Evolutionary conservation across 2,113 vertebrate genomes (phyloP).

Genomic region (Heteronetta atricapilla): DNA sequence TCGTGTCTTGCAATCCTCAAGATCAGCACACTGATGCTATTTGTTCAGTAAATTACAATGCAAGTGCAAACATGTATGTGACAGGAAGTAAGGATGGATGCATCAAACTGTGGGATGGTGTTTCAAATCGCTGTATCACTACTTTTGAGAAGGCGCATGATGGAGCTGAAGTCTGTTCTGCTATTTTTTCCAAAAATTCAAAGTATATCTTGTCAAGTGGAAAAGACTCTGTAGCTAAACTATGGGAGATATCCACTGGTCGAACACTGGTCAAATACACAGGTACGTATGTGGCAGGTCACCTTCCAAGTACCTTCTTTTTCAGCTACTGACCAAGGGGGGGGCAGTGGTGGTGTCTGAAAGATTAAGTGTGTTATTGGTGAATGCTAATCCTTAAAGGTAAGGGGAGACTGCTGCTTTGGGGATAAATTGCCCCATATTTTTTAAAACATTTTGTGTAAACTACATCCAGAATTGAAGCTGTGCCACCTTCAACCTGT

Average conservation of each 20-base stretch:
- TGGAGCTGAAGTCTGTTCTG: constrained; percentile 95
- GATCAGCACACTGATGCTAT: constrained; percentile 98
- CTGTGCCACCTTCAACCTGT: background rate
- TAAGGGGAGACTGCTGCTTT: background rate
- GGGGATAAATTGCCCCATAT: background rate
- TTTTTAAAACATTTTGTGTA: background rate
- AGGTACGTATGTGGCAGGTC: constrained; percentile 78
- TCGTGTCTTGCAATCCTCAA: constrained; percentile 95
- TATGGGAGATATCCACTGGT: constrained; percentile 98
- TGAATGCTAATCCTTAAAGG: background rate
- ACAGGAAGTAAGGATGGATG: constrained; percentile 96
- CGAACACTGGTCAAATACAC: constrained; percentile 96
- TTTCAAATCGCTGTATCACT: constrained; percentile 95
- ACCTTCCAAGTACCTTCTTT: background rate
- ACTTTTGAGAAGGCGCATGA: constrained; percentile 96
- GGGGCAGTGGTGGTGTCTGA: background rate
- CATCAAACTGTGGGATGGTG: constrained; percentile 97
- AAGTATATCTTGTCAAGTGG: constrained; percentile 98
- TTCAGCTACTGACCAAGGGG: background rate
- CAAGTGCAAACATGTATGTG: constrained; percentile 93
- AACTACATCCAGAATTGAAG: background rate
- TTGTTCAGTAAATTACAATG: constrained; percentile 92
- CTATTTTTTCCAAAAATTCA: constrained; percentile 97
- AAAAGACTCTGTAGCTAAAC: constrained; percentile 96
- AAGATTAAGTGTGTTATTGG: background rate